A percentile compares a stretch with the other conserved stretches of the same genome.
Evolutionary conservation across 2,797 vertebrate genomes (phyloP).

Genomic region (Ceryle rudis): DNA sequence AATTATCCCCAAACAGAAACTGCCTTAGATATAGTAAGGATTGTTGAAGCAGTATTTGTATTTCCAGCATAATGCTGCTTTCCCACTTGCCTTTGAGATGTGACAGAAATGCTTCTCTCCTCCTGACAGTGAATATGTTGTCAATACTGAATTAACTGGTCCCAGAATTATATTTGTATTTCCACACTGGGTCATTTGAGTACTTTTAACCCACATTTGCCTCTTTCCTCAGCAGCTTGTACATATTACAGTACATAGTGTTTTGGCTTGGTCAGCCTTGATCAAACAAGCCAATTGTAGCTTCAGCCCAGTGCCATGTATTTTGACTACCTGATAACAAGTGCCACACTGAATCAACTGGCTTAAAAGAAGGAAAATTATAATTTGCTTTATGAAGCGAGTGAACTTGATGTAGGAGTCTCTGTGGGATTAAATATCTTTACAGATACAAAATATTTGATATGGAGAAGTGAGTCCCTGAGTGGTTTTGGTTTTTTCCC

Average conservation of each 20-base stretch:
- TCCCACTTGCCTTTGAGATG: conserved; percentile 38
- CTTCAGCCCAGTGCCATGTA: not conserved
- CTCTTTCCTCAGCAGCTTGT: not conserved
- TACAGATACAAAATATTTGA: conserved; percentile 10
- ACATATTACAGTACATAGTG: not conserved
- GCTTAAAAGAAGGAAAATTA: not conserved
- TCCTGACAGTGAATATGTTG: conserved; percentile 3
- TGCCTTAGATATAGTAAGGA: not conserved
- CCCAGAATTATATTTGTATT: conserved; percentile 32
- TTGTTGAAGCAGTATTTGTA: conserved; percentile 36
- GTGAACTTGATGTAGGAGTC: not conserved
- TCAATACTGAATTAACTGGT: conserved; percentile 15
- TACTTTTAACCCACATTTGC: not conserved
- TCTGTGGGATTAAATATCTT: not conserved
- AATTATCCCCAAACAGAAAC: conserved; percentile 38
- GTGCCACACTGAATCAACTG: not conserved
- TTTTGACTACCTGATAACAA: not conserved
- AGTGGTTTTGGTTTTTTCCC: conserved; percentile 10
- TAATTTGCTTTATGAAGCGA: not conserved
- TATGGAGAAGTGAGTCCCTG: conserved; percentile 44
- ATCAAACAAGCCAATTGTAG: not conserved
- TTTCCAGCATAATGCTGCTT: conserved; percentile 44
- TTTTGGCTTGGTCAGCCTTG: not conserved
- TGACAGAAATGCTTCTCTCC: conserved; percentile 56
- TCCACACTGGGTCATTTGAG: not conserved